Evolutionary conservation across 1,140 invertebrate genomes (phyloP).

Genomic region (Rhyzopertha dominica): DNA sequence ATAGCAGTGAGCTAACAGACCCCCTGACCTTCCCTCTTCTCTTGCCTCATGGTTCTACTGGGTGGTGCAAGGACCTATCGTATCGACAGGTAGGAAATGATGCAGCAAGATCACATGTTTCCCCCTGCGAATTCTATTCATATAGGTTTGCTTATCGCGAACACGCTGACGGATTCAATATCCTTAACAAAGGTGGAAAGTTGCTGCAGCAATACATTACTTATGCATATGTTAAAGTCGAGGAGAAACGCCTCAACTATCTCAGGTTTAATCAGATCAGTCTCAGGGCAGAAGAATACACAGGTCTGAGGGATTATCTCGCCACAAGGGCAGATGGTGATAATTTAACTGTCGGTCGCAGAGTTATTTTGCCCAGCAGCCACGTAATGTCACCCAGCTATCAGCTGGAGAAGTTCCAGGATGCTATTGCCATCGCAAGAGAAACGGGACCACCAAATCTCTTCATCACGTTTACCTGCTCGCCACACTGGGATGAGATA

Average conservation of each 20-base stretch:
- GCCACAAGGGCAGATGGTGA: neutral
- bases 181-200: neutral
- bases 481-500: too few relatives aligned
- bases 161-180: neutral
- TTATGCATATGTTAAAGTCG: neutral
- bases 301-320: slow-evolving; percentile 3
- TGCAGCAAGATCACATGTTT: neutral
- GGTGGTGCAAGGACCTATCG: neutral
- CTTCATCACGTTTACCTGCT: too few relatives aligned
- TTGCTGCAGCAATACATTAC: neutral
- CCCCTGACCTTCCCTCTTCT: neutral
- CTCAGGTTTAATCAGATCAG: neutral
- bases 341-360: neutral
- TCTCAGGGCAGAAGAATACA: neutral
- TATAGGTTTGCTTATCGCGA: neutral
- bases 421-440: neutral
- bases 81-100: neutral
- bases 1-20: neutral
- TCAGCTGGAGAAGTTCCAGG: slow-evolving; percentile 1
- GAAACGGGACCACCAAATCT: neutral
- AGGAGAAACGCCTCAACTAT: slow-evolving; percentile 6
- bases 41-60: neutral
- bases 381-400: neutral
- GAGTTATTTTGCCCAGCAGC: neutral
- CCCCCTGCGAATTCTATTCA: neutral